These are phyloP conservation scores for Lytechinus pictus DNA, from an alignment of 35 echinoderm and acorn worm genomes.

Conservation along the genomic window DNA sequence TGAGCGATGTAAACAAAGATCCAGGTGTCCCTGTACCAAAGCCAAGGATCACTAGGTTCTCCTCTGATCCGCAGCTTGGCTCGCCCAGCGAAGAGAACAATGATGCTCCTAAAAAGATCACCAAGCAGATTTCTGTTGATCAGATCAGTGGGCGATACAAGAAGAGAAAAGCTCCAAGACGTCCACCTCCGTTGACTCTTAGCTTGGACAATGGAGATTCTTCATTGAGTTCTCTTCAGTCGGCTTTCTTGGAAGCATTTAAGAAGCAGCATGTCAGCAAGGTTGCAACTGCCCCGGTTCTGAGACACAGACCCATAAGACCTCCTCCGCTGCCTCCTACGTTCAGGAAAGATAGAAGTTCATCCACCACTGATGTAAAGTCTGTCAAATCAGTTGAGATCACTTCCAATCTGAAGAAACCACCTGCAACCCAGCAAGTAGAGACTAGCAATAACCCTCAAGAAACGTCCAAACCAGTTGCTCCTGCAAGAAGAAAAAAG, in stretches of 20 bases:
- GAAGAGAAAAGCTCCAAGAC: constrained; percentile 30
- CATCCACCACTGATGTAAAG: not conserved
- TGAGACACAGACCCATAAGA: constrained; percentile 1
- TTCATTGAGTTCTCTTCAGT: constrained; percentile 15
- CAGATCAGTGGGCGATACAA: constrained; percentile 15
- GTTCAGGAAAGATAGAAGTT: constrained; percentile 34
- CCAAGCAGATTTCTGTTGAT: constrained; percentile 7
- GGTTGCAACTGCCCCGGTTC: not conserved
- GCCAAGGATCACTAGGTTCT: constrained; percentile 7
- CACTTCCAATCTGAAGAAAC: not conserved
- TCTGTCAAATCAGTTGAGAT: not conserved
- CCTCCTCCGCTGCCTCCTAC: constrained; percentile 19
- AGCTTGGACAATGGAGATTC: not conserved
- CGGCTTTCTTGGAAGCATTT: constrained; percentile 29
- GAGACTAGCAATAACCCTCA: not conserved
- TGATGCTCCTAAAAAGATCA: not conserved
- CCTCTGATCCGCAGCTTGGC: not conserved
- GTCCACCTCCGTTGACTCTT: not conserved
- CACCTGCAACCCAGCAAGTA: not conserved
- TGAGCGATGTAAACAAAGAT: not conserved
- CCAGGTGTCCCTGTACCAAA: not conserved
- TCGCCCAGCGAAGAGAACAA: no score
- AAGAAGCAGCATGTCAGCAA: constrained; percentile 16
- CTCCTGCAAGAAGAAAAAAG: not conserved
- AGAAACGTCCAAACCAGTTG: not conserved